A percentile compares a stretch with the other conserved stretches of the same genome.
Conservation (phyloP, 2,113 vertebrate species). For the Tamias sibiricus region DNA sequence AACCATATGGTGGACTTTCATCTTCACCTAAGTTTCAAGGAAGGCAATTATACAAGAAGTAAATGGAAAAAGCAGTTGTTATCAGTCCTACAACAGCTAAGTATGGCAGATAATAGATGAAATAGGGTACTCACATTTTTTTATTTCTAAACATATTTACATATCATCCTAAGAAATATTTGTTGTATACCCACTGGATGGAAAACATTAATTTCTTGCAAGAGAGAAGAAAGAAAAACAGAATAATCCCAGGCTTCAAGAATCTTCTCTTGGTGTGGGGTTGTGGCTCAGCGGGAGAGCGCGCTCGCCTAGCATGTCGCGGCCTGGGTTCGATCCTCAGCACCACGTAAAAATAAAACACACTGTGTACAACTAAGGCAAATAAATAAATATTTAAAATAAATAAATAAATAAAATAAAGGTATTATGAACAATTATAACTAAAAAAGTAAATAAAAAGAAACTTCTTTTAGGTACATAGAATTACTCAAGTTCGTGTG, state of each 20-base stretch:
- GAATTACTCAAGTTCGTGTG: neutral
- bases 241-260: neutral
- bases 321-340: too few relatives aligned
- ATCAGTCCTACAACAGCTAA: neutral
- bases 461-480: neutral
- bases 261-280: too few relatives aligned
- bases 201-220: conserved; percentile 6
- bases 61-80: neutral
- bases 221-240: neutral
- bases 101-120: neutral
- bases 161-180: neutral
- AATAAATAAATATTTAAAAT: too few relatives aligned
- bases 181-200: neutral
- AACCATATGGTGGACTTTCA: neutral
- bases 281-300: too few relatives aligned
- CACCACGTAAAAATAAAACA: too few relatives aligned
- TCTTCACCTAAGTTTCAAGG: neutral
- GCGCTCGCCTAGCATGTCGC: too few relatives aligned
- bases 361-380: too few relatives aligned
- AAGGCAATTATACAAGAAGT: neutral
- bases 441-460: too few relatives aligned
- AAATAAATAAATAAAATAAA: too few relatives aligned
- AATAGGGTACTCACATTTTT: neutral
- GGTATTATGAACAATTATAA: too few relatives aligned
- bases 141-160: neutral